Evolutionary conservation across 2,113 vertebrate species (phyloP), one percentile per base, ranked within the genome.

Genomic region (Suncus etruscus): DNA sequence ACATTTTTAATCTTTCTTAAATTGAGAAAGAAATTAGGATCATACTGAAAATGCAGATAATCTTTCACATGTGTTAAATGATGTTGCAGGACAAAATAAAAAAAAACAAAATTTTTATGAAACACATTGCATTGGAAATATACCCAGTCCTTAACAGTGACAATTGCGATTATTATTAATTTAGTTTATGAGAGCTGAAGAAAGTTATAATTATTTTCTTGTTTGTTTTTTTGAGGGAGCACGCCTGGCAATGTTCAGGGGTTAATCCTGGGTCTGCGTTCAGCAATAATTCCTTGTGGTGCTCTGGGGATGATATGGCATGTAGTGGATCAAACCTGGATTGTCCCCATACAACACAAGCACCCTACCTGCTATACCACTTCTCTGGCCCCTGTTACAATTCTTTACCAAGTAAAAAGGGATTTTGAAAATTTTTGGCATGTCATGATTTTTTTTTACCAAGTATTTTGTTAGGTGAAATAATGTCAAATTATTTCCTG

Each of bases 401-500:
- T 89, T 79, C 50, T 86, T 91, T 29, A 70, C 78, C 12, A 74
- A 82, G n/a, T 54, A 20, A 78, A 61, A 83, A 63, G 63, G 31
- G 31, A 68, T 73, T 89, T 66, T 92, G 72, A 86, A 83, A 68
- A 25, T 83, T 78, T 73, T 11, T 27, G 14, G 14, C 61, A 1
- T 81, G 12, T 79, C 58, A 81, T 76, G 22, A 73, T 81, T 86
- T 93, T 50, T 78, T 81, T 86, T 93, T 50, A n/a, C 54, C 51
- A 82, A 45, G 20, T 82, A 83, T 89, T 45, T 86, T 73, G 32
- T 91, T 66, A 86, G 27, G 11, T 20, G 47, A 32, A 63, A 50
- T 73, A 76, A 90, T 20, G 25, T 70, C n/a, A 83, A 45, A 54
- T 85, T n/a, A 87, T 82, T 92, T 93, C 48, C 81, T 70, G 61